Conservation (phyloP, 2,888 invertebrate species). For the Leptinotarsa juncta region DNA sequence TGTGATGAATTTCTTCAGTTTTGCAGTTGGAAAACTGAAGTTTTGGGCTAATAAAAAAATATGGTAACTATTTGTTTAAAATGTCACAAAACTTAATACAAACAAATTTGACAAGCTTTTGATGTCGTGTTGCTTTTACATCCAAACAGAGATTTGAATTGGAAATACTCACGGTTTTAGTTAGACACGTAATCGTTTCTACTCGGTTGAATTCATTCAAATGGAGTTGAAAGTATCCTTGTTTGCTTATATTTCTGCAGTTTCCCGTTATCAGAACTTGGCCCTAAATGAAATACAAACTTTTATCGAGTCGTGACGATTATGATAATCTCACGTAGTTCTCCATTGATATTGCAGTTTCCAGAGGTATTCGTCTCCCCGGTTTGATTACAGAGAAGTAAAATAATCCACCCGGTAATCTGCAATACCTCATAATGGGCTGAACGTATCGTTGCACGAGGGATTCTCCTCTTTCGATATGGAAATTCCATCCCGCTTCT, state of each 20-base stretch:
- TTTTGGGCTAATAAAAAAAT: no score
- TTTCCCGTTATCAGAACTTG: slow-evolving; percentile 71
- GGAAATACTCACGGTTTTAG: slow-evolving; percentile 65
- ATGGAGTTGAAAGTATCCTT: slow-evolving; percentile 73
- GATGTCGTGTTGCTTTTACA: no score
- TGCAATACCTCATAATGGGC: slow-evolving; percentile 65
- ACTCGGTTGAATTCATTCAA: slow-evolving; percentile 70
- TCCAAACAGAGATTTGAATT: no score
- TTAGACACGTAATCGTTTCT: slow-evolving; percentile 73
- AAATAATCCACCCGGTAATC: slow-evolving; percentile 72
- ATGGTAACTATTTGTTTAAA: no score
- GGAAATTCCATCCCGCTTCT: slow-evolving; percentile 47
- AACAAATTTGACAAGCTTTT: no score
- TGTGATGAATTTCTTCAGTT: no score
- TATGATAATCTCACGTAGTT: slow-evolving; percentile 54
- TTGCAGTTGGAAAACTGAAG: no score
- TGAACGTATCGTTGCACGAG: slow-evolving; percentile 60
- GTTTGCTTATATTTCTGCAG: slow-evolving; percentile 59
- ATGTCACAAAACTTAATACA: no score
- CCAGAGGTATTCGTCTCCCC: slow-evolving; percentile 69
- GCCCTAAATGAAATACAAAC: slow-evolving; percentile 65
- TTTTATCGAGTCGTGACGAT: background rate
- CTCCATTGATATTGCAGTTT: slow-evolving; percentile 63
- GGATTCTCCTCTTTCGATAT: slow-evolving; percentile 47
- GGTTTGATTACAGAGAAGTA: slow-evolving; percentile 72